Evolutionary conservation across 2,113 vertebrate genomes (phyloP), one percentile per base, ranked within the genome.

Genomic region (Myiozetetes cayanensis): DNA sequence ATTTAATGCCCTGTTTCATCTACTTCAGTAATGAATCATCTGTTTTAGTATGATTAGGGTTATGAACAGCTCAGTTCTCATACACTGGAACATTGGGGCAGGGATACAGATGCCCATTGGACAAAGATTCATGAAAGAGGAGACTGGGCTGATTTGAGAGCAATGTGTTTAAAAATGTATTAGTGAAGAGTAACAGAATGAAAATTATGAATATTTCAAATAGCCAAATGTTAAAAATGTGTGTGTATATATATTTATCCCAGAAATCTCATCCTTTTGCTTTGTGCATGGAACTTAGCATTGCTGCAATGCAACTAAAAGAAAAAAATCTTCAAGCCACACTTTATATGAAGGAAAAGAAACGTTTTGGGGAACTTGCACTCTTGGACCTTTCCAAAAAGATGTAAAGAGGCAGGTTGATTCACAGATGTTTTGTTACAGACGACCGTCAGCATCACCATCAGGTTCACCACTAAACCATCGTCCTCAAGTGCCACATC

Each of bases 1-100:
- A 63, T 82, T 96, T 96, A 93, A 93, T 74, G 89, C 81, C 78
- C 87, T 80, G 87, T 95, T 94, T 96, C 91, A 91, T 58, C 63
- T 67, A 55, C 71, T 76, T 59, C 93, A 91, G 82, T 85, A 94
- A 85, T 90, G 89, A 96, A 89, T 96, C 78, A 50, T 76, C 89
- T 96, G 87, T 0, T 91, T 96, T 90, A 82, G 59, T 62, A 73
- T 21, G 89, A 94, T 95, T 85, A 93, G 85, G 93, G 93, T 62
- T 91, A 66, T 47, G 89, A 93, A 39, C 75, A 95, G 95, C 82
- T 90, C 59, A 22, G 85, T 67, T 70, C 67, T 85, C 82, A 78
- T 59, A 27, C 71, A 73, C 65, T 70, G 46, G 87, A 91, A 96
- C 85, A 77, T 66, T 37, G 59, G 94, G 94, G 85, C 85, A 96